Base-by-base conservation (phyloP, 2,888 invertebrate genomes). In the Cantharis rustica region DNA sequence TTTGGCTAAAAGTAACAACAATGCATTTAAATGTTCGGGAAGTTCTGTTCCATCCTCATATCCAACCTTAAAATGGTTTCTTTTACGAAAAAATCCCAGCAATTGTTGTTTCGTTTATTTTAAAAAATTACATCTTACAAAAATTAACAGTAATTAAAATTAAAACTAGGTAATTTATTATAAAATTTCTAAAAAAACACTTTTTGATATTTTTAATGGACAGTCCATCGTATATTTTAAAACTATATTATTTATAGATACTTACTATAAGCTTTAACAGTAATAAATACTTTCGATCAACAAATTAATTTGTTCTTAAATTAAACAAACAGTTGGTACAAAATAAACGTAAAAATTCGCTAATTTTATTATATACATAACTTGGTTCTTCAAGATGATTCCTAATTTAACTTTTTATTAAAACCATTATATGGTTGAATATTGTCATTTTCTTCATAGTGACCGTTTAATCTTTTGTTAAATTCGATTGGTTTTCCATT, bases 401-500 rank as follows among this genome's bases (percentile, higher is more conserved):
- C 61, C 62, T 73, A 76, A 26, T 76, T 61, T 15, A 27, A 16
- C 61, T 75, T 77, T 61, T 69, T 69, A 16, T 61, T n/a, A 9
- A 61, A 62, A 47, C 47, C 64, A 31, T 31, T 72, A 16, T 27
- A 63, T 72, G 66, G 16, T 15, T 75, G 23, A 61, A 71, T 31
- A 69, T 68, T 75, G 61, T 71, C 77, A 26, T 77, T 73, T 71
- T 73, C 76, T 61, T 71, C 68, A 16, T 20, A 23, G 63, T 74
- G 69, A 17, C 47, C 63, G 23, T 70, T 74, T 64, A 16, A 13
- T 16, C 72, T 75, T 47, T 79, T 78, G 66, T 77, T 77, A 66
- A 73, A 75, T 16, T 61, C 63, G 10, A 71, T 89, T 31, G 89
- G 81, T 85, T 89, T 90, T 76, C 87, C 87, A 47, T 86, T 85